Conservation (phyloP, 2,113 vertebrate species). For the Psittacara wagleri region DNA sequence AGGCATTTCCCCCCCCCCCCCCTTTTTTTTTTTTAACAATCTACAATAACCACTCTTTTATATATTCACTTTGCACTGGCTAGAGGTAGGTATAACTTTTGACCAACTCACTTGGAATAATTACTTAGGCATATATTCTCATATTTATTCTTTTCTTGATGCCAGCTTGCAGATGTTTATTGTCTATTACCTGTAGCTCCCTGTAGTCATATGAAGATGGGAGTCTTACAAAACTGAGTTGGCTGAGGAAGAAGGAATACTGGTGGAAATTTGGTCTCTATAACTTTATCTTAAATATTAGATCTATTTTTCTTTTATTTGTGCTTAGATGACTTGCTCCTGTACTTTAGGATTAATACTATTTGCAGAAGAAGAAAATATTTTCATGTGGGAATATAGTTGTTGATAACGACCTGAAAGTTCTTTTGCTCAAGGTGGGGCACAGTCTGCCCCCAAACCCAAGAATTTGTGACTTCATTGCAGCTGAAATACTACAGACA, state of each 20-base stretch:
- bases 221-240: neutral
- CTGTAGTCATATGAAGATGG: neutral
- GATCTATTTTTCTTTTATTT: neutral
- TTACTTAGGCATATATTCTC: neutral
- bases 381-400: neutral
- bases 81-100: neutral
- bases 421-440: neutral
- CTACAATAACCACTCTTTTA: neutral
- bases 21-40: neutral
- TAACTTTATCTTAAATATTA: neutral
- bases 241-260: neutral
- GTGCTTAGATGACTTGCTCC: neutral
- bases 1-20: fast-evolving
- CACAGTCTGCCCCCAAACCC: neutral
- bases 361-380: neutral
- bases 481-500: neutral
- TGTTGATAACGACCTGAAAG: neutral
- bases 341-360: neutral
- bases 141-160: neutral
- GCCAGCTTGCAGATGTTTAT: neutral
- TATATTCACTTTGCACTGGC: neutral
- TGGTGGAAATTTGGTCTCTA: neutral
- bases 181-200: neutral
- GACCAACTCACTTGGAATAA: neutral
- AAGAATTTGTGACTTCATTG: neutral